Conservation (phyloP, 2,888 invertebrate species). For the Lamproptera curius region DNA sequence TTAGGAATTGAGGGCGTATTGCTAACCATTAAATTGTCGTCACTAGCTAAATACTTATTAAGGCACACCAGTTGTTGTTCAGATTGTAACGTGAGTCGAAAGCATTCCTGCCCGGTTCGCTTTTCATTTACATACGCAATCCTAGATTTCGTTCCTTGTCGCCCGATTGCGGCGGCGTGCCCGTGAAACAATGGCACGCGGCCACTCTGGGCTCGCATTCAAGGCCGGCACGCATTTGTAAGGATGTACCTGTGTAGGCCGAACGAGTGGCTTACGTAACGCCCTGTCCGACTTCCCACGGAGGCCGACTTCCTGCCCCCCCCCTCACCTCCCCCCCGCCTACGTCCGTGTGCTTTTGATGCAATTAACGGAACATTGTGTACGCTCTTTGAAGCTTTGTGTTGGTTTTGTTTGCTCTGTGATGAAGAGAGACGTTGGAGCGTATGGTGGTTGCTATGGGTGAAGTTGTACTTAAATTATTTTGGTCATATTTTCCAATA, state of each 20-base stretch:
- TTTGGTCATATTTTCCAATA: too few species aligned
- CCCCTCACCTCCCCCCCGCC: too few species aligned
- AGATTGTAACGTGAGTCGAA: too few species aligned
- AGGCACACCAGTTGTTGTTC: too few species aligned
- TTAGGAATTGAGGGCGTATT: too few species aligned
- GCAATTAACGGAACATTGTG: slow-evolving; percentile 37
- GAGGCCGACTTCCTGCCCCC: slow-evolving; percentile 54
- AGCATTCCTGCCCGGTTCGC: too few species aligned
- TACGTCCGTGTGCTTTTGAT: slow-evolving; percentile 37
- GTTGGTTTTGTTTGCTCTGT: not conserved
- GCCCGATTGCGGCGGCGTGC: slow-evolving; percentile 50
- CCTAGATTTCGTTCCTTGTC: slow-evolving; percentile 19
- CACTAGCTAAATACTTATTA: too few species aligned
- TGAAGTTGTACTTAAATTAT: too few species aligned
- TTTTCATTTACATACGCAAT: too few species aligned
- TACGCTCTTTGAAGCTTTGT: not conserved
- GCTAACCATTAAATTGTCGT: too few species aligned
- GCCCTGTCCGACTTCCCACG: slow-evolving; percentile 68
- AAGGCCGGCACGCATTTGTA: slow-evolving; percentile 77
- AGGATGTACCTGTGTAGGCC: slow-evolving; percentile 74
- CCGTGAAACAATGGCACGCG: slow-evolving; percentile 78
- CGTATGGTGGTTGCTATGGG: too few species aligned
- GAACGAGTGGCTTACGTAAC: slow-evolving; percentile 73
- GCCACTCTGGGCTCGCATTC: slow-evolving; percentile 74
- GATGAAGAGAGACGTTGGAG: not conserved